A percentile compares a stretch with the other conserved stretches of the same genome.
phyloP scores from a whole-genome alignment of 1,140 invertebrate species.

The Drosophila aff. region DNA sequence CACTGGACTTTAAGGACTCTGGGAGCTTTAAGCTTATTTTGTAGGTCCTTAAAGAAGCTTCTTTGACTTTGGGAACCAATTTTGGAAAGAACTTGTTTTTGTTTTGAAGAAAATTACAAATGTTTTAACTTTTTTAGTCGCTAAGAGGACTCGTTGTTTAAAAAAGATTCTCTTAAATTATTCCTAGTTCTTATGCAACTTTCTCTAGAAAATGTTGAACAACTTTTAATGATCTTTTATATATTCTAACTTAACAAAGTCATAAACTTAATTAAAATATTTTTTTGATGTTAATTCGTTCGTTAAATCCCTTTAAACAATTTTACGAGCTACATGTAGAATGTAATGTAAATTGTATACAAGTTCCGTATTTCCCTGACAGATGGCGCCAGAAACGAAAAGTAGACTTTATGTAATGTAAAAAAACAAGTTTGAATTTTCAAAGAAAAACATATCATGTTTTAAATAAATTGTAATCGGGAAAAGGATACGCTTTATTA shows the following conservation, averaged over 20 bases:
- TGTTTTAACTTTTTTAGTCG: not conserved
- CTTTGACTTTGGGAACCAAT: not conserved
- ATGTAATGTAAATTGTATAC: conserved; percentile 1
- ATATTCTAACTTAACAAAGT: not conserved
- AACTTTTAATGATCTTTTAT: not conserved
- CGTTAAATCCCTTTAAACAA: not conserved
- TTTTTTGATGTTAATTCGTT: too few relatives aligned
- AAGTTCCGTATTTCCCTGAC: not conserved
- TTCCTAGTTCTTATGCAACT: too few relatives aligned
- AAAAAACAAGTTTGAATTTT: not conserved
- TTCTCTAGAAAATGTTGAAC: not conserved
- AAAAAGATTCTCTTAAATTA: not conserved
- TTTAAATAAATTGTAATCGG: not conserved
- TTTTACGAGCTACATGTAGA: not conserved
- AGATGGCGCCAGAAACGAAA: conserved; percentile 7
- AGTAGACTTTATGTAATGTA: not conserved
- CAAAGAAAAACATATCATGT: not conserved
- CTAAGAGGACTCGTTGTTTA: not conserved
- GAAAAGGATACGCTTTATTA: not conserved
- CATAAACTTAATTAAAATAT: not conserved
- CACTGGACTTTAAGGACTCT: conserved; percentile 22
- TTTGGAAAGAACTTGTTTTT: not conserved
- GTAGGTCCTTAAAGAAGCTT: not conserved
- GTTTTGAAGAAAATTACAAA: not conserved
- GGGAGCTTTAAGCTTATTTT: not conserved